These are phyloP conservation scores for Achatina immaculata DNA, from an alignment of 1,140 invertebrate genomes.

Conservation along the genomic window DNA sequence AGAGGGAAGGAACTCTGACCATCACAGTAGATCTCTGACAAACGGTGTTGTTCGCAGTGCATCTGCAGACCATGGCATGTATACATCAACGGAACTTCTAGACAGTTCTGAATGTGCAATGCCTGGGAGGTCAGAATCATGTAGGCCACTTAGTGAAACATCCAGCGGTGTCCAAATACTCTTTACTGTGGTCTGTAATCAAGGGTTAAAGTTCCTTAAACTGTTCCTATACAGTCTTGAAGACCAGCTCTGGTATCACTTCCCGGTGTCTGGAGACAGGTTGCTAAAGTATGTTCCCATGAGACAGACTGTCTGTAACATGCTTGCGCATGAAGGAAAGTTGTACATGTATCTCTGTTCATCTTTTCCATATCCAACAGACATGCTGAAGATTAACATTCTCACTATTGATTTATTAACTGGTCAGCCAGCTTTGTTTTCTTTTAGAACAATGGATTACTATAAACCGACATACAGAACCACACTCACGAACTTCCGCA, in stretches of 20 bases:
- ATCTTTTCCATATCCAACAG: slow-evolving; percentile 67
- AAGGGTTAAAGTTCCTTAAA: slow-evolving; percentile 66
- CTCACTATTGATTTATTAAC: slow-evolving; percentile 62
- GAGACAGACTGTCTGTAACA: slow-evolving; percentile 63
- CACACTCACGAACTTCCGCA: slow-evolving; percentile 63
- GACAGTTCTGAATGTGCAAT: neutral
- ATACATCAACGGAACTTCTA: slow-evolving; percentile 5
- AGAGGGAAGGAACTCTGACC: neutral
- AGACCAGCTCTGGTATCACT: slow-evolving; percentile 63
- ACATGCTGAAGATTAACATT: slow-evolving; percentile 67
- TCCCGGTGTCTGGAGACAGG: slow-evolving; percentile 59
- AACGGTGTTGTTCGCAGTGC: neutral
- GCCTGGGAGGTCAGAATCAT: neutral
- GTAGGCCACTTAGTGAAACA: neutral
- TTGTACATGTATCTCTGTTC: slow-evolving; percentile 67
- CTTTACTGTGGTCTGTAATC: slow-evolving; percentile 63
- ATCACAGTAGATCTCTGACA: neutral
- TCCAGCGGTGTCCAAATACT: slow-evolving; percentile 49
- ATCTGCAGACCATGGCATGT: neutral
- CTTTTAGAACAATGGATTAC: slow-evolving; percentile 64
- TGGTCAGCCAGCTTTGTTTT: slow-evolving; percentile 58
- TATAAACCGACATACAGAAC: slow-evolving; percentile 67
- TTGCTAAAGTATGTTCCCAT: slow-evolving; percentile 61
- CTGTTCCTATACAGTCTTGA: slow-evolving; percentile 62
- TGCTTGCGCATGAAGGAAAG: slow-evolving; percentile 58